Evolutionary conservation across 2,113 vertebrate species (phyloP).

Genomic region (Forbesichthys agassizii): DNA sequence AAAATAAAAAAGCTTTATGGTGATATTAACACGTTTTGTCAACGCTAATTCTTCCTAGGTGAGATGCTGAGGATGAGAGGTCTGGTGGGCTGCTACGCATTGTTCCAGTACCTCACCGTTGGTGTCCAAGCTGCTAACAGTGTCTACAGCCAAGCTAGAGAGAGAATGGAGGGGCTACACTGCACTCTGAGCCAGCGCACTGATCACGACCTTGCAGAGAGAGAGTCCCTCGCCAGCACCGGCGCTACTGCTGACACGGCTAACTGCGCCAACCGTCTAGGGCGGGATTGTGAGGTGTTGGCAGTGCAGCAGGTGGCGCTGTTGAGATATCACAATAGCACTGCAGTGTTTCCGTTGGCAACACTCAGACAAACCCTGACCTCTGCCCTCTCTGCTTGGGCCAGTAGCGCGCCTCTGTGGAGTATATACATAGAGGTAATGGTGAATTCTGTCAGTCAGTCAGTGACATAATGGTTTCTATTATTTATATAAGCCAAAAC

Average conservation of each 20-base stretch:
- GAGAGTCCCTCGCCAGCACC: not conserved
- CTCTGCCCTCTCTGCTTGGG: slow-evolving; percentile 77
- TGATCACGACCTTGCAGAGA: not conserved
- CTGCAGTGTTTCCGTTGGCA: slow-evolving; percentile 79
- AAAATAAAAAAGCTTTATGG: not conserved
- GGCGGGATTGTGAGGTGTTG: slow-evolving; percentile 75
- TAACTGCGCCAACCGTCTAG: slow-evolving; percentile 21
- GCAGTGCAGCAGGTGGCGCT: slow-evolving; percentile 81
- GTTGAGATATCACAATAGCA: slow-evolving; percentile 81
- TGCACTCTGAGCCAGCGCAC: slow-evolving; percentile 13
- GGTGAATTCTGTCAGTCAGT: not conserved
- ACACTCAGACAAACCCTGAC: slow-evolving; percentile 81
- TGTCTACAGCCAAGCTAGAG: slow-evolving; percentile 76
- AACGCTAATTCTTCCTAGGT: not conserved
- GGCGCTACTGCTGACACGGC: slow-evolving; percentile 6
- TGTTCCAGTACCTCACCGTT: slow-evolving; percentile 92
- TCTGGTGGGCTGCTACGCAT: slow-evolving; percentile 83
- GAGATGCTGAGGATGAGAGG: slow-evolving; percentile 64
- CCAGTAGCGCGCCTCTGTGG: slow-evolving; percentile 84
- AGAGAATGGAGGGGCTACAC: slow-evolving; percentile 60
- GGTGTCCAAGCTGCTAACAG: slow-evolving; percentile 81
- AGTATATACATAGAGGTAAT: slow-evolving; percentile 79
- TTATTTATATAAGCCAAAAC: not conserved
- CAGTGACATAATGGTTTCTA: not conserved
- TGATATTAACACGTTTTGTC: not conserved